A percentile compares a stretch with the other conserved stretches of the same genome.
Conservation (phyloP, 2,888 invertebrate species). For the Drosophila flavopinicola region DNA sequence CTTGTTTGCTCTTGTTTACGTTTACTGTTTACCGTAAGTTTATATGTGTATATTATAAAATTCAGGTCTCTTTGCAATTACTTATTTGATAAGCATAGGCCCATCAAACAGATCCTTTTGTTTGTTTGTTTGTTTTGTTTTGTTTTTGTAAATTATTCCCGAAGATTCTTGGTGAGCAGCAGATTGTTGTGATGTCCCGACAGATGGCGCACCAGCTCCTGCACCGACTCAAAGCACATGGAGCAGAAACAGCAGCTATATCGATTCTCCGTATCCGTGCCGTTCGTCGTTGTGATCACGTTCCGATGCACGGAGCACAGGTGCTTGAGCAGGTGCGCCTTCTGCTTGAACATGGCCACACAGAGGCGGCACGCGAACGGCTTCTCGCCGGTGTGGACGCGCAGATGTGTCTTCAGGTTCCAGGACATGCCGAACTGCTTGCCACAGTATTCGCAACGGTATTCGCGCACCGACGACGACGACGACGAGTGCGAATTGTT, state of each 20-base stretch:
- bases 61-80: slow-evolving; percentile 78
- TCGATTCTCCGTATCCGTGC: slow-evolving; percentile 90
- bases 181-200: slow-evolving; percentile 95
- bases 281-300: slow-evolving; percentile 89
- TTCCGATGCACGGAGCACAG: slow-evolving; percentile 95
- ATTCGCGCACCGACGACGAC: slow-evolving; percentile 91
- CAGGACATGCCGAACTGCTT: slow-evolving; percentile 97
- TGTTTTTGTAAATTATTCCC: slow-evolving; percentile 86
- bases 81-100: slow-evolving; percentile 46
- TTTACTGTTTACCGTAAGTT: slow-evolving; percentile 59
- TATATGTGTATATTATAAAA: slow-evolving; percentile 57
- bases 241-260: slow-evolving; percentile 96
- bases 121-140: not conserved
- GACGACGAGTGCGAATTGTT: slow-evolving; percentile 86
- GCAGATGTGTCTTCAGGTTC: slow-evolving; percentile 94
- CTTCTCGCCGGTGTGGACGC: slow-evolving; percentile 95
- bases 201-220: slow-evolving; percentile 93
- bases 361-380: slow-evolving; percentile 95
- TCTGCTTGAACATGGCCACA: slow-evolving; percentile 96
- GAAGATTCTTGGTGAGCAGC: slow-evolving; percentile 93
- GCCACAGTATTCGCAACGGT: slow-evolving; percentile 94
- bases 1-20: slow-evolving; percentile 31
- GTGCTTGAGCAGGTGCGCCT: slow-evolving; percentile 94
- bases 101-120: slow-evolving; percentile 31
- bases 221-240: slow-evolving; percentile 92